phyloP scores from a whole-genome alignment of 2,888 invertebrate species.

The Eupithecia pulchellata region DNA sequence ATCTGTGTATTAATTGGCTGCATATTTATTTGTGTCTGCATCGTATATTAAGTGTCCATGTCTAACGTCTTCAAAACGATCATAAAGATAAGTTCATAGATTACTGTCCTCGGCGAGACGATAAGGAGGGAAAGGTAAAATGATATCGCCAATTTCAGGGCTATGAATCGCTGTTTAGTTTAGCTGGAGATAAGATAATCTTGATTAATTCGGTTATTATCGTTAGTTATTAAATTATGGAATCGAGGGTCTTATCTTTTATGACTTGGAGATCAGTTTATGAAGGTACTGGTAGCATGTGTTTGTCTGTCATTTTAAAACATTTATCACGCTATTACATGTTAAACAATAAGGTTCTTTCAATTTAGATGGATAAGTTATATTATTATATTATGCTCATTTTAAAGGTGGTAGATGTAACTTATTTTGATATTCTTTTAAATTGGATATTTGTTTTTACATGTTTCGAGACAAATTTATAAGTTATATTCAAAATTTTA shows the following conservation, averaged over 20 bases:
- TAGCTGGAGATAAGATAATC: constrained; percentile 32
- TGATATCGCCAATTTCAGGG: constrained; percentile 24
- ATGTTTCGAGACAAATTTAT: no score
- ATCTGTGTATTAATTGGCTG: no score
- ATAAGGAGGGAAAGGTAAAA: constrained; percentile 10
- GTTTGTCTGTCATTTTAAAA: no score
- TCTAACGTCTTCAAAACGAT: not conserved
- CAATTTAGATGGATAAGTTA: no score
- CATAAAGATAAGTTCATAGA: not conserved
- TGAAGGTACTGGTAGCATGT: not conserved
- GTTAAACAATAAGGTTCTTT: no score
- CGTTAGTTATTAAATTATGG: constrained; percentile 23
- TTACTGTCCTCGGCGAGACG: not conserved
- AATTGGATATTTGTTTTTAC: no score
- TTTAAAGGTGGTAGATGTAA: no score
- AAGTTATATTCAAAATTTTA: no score
- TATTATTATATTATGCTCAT: no score
- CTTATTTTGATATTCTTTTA: no score
- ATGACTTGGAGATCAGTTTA: not conserved
- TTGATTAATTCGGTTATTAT: constrained; percentile 32
- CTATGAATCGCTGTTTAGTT: constrained; percentile 21
- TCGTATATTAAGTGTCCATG: not conserved
- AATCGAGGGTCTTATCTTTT: not conserved
- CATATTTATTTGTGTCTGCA: no score
- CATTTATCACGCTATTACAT: no score